Percentiles rank a stretch among this genome's conserved stretches.
These are phyloP conservation scores for Sternarchorhynchus goeldii DNA, from an alignment of 2,797 vertebrate species.

Conservation along the genomic window DNA sequence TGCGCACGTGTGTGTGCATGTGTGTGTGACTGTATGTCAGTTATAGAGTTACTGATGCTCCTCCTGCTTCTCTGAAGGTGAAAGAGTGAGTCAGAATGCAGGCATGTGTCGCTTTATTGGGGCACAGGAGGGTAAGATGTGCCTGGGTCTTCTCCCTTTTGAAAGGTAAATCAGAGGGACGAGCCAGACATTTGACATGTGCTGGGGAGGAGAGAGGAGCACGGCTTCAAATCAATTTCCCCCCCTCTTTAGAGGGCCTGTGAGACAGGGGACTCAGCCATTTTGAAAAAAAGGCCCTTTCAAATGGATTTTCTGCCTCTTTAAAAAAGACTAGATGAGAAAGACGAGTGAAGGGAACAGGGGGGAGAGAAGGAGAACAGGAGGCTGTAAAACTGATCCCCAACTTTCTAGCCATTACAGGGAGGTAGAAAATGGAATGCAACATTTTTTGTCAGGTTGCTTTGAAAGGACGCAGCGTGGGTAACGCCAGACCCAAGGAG, in stretches of 20 bases:
- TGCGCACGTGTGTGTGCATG: constrained; percentile 60
- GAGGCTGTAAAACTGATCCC: constrained; percentile 43
- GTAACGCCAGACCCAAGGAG: background rate
- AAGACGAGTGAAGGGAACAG: constrained; percentile 50
- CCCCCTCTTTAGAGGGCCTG: constrained; percentile 44
- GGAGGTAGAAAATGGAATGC: constrained; percentile 42
- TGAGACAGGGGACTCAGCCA: constrained; percentile 57
- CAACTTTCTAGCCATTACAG: constrained; percentile 43
- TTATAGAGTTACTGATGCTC: constrained; percentile 42
- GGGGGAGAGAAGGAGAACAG: constrained; percentile 57
- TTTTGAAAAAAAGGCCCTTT: constrained; percentile 64
- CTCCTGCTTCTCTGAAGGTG: constrained; percentile 28
- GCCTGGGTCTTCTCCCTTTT: constrained; percentile 1
- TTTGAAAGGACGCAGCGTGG: constrained; percentile 20
- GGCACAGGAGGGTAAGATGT: constrained; percentile 8
- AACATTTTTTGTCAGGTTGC: constrained; percentile 43
- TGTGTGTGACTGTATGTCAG: constrained; percentile 54
- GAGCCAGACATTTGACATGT: constrained; percentile 49
- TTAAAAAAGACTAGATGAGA: constrained; percentile 61
- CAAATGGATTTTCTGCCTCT: constrained; percentile 76
- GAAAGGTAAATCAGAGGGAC: constrained; percentile 10
- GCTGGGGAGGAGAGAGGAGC: constrained; percentile 51
- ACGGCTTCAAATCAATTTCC: constrained; percentile 67
- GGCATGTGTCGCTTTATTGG: constrained; percentile 44
- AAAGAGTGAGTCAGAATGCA: constrained; percentile 34